Evolutionary conservation across 2,113 vertebrate genomes (phyloP).

Genomic region (Ahaetulla prasina): DNA sequence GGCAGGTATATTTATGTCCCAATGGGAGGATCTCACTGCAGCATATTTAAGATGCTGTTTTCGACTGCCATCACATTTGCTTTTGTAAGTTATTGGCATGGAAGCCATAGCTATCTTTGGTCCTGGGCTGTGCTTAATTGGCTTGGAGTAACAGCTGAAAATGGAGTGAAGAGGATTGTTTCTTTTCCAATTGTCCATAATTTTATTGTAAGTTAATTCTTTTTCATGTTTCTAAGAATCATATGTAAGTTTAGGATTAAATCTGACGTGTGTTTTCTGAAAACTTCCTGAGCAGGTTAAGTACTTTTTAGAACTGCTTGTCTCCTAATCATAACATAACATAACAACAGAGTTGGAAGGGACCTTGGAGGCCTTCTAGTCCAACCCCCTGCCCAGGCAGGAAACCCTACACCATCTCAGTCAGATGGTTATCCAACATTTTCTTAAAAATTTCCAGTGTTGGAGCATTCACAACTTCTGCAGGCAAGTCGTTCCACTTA

Average conservation of each 20-base stretch:
- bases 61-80: conserved; percentile 86
- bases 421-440: no score
- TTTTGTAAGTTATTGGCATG: conserved; percentile 94
- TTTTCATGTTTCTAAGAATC: conserved; percentile 4
- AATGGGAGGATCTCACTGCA: conserved; percentile 83
- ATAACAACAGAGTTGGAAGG: no score
- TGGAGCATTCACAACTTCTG: no score
- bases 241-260: neutral
- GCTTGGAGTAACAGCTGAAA: conserved; percentile 84
- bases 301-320: neutral
- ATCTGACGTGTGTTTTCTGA: neutral
- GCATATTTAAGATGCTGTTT: conserved; percentile 71
- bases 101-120: conserved; percentile 86
- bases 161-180: conserved; percentile 70
- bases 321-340: no score
- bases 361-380: no score
- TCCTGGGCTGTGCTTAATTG: conserved; percentile 92
- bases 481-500: no score
- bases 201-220: conserved; percentile 74
- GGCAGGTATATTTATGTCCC: conserved; percentile 94
- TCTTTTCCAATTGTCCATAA: conserved; percentile 63
- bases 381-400: no score
- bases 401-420: no score
- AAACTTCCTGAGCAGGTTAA: neutral
- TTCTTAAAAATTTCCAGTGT: no score